phyloP scores from a whole-genome alignment of 2,797 vertebrate species.

The Psittacula derbiana region DNA sequence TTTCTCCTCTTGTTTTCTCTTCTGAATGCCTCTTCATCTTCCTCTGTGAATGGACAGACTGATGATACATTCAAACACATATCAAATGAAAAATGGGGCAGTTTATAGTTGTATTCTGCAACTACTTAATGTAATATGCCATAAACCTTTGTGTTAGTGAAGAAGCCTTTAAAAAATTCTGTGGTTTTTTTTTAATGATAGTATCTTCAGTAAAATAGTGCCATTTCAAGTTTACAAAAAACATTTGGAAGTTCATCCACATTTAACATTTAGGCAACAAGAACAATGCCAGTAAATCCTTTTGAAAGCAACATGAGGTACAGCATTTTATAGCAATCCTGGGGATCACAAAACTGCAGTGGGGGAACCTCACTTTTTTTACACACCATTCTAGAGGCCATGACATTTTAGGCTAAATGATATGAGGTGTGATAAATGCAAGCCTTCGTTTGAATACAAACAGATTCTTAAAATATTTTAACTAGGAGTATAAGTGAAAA shows the following conservation, averaged over 20 bases:
- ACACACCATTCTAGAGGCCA: conserved; percentile 54
- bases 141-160: not conserved
- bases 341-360: conserved; percentile 45
- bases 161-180: not conserved
- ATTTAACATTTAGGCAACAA: not conserved
- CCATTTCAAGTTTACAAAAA: not conserved
- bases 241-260: not conserved
- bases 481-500: conserved; percentile 71
- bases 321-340: conserved; percentile 56
- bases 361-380: conserved; percentile 60
- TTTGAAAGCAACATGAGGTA: conserved; percentile 51
- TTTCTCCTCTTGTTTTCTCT: not conserved
- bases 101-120: not conserved
- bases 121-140: not conserved
- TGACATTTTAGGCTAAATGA: conserved; percentile 60
- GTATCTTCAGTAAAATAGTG: not conserved
- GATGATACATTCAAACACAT: not conserved
- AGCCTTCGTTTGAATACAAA: conserved; percentile 76
- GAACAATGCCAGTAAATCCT: conserved; percentile 67
- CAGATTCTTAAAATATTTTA: conserved; percentile 82
- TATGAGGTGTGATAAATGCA: conserved; percentile 81
- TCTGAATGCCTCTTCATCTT: not conserved
- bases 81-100: not conserved
- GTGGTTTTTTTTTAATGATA: not conserved
- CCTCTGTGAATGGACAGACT: not conserved